Evolutionary conservation across 2,888 invertebrate species (phyloP), one percentile per base, ranked within the genome.

Genomic region (Nowickia ferox): DNA sequence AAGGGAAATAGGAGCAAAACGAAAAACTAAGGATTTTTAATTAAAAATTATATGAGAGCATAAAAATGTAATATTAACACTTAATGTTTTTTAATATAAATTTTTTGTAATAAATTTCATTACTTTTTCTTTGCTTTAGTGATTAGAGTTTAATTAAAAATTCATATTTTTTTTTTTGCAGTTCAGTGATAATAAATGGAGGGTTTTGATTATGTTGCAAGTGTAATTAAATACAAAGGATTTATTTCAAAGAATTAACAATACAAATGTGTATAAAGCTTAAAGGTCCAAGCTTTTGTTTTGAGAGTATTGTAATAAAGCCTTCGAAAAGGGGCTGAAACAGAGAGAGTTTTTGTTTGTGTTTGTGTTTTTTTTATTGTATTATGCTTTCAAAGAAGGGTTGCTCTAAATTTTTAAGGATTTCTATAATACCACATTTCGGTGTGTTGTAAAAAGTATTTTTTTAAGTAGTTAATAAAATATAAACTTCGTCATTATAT

Each of bases 121-220:
- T 66, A 59, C 69, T 42, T 75, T 80, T 79, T 42, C 48, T 61
- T 69, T 72, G 65, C 76, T 69, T 59, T 51, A 57, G 65, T 76
- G 84, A 84, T 84, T 84, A 72, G 84, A 75, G 74, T 83, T 82
- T 86, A 86, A 83, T 83, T 86, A 86, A 75, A 78, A 76, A 78
- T n/a, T 48, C 8, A n/a, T 42, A n/a, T n/a, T n/a, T 15, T 8
- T 61, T 13, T 42, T 63, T 46, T 65, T 75, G n/a, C 10, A n/a
- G 51, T 19, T 76, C 17, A 65, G 40, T 69, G 10, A 30, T 69
- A 75, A 77, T 59, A 69, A 84, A 74, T 68, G 48, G 30, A 57
- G 65, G 71, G 48, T 57, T 57, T 65, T 65, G 22, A 71, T 69
- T 61, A 63, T 76, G 38, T 57, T 59, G 48, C 44, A n/a, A 55